phyloP scores from a whole-genome alignment of 2,888 invertebrate genomes.

The Muscina levida region DNA sequence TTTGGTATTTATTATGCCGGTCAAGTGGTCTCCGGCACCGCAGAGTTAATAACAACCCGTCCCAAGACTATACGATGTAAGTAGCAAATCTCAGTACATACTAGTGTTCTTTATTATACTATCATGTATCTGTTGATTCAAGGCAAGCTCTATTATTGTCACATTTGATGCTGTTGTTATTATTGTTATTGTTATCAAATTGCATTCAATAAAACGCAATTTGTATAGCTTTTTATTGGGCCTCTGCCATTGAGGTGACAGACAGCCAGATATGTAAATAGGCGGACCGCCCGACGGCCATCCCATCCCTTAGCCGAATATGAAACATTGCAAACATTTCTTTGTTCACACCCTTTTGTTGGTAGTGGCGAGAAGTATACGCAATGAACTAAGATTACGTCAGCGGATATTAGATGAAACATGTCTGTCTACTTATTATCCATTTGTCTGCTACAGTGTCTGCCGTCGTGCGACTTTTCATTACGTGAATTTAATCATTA shows the following conservation, averaged over 20 bases:
- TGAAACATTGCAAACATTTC: no score
- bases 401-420: constrained; percentile 58
- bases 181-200: no score
- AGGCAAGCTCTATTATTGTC: no score
- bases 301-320: not conserved
- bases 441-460: not conserved
- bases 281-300: no score
- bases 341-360: no score
- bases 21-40: constrained; percentile 76
- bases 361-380: not conserved
- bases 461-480: not conserved
- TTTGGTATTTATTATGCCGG: constrained; percentile 78
- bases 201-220: no score
- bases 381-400: constrained; percentile 54
- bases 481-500: not conserved
- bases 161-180: no score
- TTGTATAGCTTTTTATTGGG: no score
- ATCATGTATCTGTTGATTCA: not conserved
- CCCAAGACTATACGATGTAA: constrained; percentile 79
- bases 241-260: no score
- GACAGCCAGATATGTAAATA: no score
- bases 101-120: not conserved
- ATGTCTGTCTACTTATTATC: constrained; percentile 4
- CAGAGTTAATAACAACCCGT: constrained; percentile 76
- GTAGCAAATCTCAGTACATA: constrained; percentile 61